Percentiles rank a stretch among this genome's conserved stretches.
phyloP scores from a whole-genome alignment of 2,113 vertebrate species.

The Elephantulus edwardii region DNA sequence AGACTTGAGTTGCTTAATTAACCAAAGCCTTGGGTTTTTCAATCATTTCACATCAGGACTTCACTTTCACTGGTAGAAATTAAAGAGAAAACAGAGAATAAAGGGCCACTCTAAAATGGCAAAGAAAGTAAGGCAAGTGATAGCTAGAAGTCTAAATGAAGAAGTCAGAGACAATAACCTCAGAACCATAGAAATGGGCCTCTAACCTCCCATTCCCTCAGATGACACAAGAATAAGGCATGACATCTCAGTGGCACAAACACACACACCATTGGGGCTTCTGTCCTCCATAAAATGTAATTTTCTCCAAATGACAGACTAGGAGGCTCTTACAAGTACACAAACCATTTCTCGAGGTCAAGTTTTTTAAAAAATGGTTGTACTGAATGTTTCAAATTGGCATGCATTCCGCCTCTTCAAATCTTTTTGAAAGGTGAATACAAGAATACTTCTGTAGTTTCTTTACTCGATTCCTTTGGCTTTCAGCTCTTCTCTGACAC shows the following conservation, averaged over 20 bases:
- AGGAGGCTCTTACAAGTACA: neutral
- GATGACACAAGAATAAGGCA: neutral
- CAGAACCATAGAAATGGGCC: neutral
- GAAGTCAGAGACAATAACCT: neutral
- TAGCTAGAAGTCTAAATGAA: neutral
- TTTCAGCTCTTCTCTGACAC: constrained; percentile 85
- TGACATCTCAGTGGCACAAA: neutral
- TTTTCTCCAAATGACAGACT: constrained; percentile 20
- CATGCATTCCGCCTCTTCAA: neutral
- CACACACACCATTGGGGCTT: neutral
- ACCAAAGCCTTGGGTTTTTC: neutral
- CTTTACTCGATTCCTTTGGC: constrained; percentile 85
- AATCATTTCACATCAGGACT: neutral
- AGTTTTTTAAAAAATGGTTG: neutral
- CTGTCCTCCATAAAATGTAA: neutral
- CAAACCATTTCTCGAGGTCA: neutral
- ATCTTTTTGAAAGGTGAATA: neutral
- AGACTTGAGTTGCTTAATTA: neutral
- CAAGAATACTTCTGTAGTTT: neutral
- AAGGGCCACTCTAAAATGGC: neutral
- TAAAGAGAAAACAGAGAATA: constrained; percentile 6
- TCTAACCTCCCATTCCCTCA: too few species aligned
- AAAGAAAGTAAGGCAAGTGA: neutral
- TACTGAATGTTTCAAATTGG: constrained; percentile 6
- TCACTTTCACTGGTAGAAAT: constrained; percentile 1